These are phyloP conservation scores for Aegithalos caudatus DNA, from an alignment of 2,113 vertebrate genomes.

Conservation along the genomic window DNA sequence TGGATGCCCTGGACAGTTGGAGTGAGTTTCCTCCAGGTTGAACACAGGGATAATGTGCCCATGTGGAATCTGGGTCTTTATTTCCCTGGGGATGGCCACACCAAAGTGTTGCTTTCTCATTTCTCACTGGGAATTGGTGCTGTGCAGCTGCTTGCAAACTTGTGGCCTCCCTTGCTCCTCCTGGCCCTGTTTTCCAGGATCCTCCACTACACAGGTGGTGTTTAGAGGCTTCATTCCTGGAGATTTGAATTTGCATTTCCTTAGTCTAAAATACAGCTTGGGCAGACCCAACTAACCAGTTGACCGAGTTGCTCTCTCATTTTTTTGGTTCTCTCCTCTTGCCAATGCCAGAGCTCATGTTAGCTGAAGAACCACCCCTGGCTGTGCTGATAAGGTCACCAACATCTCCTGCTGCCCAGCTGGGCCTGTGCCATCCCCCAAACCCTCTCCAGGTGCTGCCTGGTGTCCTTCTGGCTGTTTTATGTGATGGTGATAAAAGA, in stretches of 20 bases:
- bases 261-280: neutral
- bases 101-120: neutral
- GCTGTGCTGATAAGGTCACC: neutral
- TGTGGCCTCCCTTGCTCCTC: neutral
- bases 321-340: neutral
- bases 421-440: fast-evolving
- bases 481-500: fast-evolving
- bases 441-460: neutral
- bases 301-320: neutral
- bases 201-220: neutral
- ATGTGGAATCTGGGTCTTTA: neutral
- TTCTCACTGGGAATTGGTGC: neutral
- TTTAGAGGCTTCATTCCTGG: neutral
- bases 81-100: neutral
- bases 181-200: neutral
- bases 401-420: neutral
- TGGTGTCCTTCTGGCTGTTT: neutral
- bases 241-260: neutral
- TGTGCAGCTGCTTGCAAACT: fast-evolving
- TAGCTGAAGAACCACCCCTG: neutral
- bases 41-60: fast-evolving
- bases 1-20: neutral
- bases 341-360: neutral
- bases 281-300: neutral
- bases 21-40: neutral